phyloP scores from a whole-genome alignment of 2,797 vertebrate species.

The Agapornis canus region DNA sequence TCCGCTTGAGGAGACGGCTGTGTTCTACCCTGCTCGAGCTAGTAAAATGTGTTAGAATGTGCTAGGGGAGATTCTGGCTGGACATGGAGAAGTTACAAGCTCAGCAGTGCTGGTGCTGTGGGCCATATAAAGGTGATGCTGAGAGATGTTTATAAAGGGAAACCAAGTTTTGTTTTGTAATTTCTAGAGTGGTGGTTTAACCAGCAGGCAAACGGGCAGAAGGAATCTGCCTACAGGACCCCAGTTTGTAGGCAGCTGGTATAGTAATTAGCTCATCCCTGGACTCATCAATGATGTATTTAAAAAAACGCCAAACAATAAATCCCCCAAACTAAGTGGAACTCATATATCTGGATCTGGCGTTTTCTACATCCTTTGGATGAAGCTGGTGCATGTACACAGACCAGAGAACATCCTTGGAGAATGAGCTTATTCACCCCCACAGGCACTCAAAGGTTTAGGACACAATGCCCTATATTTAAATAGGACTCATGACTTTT shows the following conservation, averaged over 20 bases:
- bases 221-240: conserved; percentile 70
- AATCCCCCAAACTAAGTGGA: background rate
- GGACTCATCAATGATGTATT: conserved; percentile 66
- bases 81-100: conserved; percentile 58
- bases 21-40: conserved; percentile 32
- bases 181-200: conserved; percentile 59
- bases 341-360: conserved; percentile 1
- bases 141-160: conserved; percentile 55
- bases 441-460: background rate
- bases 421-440: conserved; percentile 2
- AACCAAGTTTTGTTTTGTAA: conserved; percentile 55
- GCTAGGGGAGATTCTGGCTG: conserved; percentile 58
- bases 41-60: conserved; percentile 72
- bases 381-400: background rate
- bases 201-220: conserved; percentile 61
- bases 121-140: conserved; percentile 55
- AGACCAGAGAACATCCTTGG: background rate
- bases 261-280: conserved; percentile 73
- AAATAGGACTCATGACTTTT: conserved; percentile 56
- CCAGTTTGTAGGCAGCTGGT: conserved; percentile 71
- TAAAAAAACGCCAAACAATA: background rate
- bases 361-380: conserved; percentile 8
- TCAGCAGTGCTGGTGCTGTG: conserved; percentile 34
- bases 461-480: conserved; percentile 55
- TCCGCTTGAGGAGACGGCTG: conserved; percentile 32